These are phyloP conservation scores for Lepidothrix coronata DNA, from an alignment of 2,113 vertebrate species.

Conservation along the genomic window DNA sequence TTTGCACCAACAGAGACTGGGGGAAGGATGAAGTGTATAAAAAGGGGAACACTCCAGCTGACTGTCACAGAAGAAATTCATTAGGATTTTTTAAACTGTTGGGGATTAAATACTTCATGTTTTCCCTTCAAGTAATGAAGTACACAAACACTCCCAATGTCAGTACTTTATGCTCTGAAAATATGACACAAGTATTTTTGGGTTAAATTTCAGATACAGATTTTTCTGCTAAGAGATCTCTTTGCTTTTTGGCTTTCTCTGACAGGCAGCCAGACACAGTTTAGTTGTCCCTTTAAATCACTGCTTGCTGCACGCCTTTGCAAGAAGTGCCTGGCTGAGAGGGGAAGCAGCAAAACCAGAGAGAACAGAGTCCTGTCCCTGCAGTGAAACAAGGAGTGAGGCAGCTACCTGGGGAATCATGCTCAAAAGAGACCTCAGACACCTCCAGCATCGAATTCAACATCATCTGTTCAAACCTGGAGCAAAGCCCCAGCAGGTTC, in stretches of 20 bases:
- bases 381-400: rapidly evolving
- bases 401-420: background rate
- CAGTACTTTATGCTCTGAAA: background rate
- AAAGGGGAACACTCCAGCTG: background rate
- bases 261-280: background rate
- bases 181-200: background rate
- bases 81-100: background rate
- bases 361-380: background rate
- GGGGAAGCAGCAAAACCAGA: background rate
- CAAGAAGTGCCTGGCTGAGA: background rate
- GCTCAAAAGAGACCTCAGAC: background rate
- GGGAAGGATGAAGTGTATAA: background rate
- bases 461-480: background rate
- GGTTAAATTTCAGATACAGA: background rate
- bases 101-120: background rate
- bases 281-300: background rate
- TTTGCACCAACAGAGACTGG: background rate
- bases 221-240: background rate
- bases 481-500: background rate
- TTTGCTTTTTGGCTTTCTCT: background rate
- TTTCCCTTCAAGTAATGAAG: background rate
- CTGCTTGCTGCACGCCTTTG: background rate
- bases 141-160: background rate
- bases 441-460: background rate
- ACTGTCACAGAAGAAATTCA: background rate